Base-by-base conservation (phyloP, 2,888 invertebrate genomes). In the Trachelus troglodyta region DNA sequence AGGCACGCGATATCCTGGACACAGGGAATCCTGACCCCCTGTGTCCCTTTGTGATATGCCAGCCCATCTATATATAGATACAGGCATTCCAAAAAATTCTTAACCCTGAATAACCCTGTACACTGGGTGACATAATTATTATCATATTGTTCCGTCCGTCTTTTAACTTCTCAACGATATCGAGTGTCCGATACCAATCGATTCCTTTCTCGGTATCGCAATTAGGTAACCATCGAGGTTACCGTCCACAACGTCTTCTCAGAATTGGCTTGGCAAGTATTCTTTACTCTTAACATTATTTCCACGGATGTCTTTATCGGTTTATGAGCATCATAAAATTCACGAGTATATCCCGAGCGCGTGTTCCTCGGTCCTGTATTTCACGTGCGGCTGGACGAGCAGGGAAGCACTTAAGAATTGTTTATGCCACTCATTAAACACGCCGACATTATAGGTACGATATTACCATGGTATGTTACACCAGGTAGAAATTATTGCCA, bases 261-360 rank as follows among this genome's bases (percentile, higher is more conserved):
- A 23, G 56, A 56, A 56, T 56, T 56, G 56, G 23, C 56, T 56
- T 23, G 56, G 9, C 23, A 23, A 56, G 56, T 9, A 56, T 56
- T 15, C 56, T 56, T 56, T 56, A 56, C 56, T 56, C 56, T 56
- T 23, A 56, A 23, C 56, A 23, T 56, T 56, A 85, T 87, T 86
- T 86, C 82, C 86, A 87, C 84, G 83, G 83, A 87, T 86, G 88
- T 86, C 89, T 89, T 89, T 88, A 88, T 87, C 88, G 85, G 82
- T 87, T 88, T 88, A 88, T 83, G 89, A 87, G 85, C 76, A 79
- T 85, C 87, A 85, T 89, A 88, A 89, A 89, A 85, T 85, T 56
- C 56, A 56, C 56, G 56, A 56, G 56, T 56, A 56, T 56, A 86
- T 81, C 80, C 31, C 76, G 40, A 79, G 79, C 83, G 83, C 81